phyloP scores from a whole-genome alignment of 2,797 vertebrate genomes.

The Tolypeutes matacus region DNA sequence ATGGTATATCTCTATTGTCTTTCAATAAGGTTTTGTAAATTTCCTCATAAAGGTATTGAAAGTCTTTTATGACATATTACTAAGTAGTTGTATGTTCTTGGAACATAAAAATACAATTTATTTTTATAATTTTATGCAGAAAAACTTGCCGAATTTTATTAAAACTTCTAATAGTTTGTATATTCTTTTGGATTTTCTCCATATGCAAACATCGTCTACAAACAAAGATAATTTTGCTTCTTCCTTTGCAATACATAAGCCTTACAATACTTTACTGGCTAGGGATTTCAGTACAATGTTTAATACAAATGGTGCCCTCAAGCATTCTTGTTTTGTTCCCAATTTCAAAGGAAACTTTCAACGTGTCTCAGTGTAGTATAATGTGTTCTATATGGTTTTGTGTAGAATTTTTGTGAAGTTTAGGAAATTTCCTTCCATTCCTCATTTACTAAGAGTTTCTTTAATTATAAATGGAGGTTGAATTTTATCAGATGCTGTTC shows the following conservation, averaged over 20 bases:
- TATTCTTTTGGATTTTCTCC: conserved; percentile 15
- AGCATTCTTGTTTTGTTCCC: not conserved
- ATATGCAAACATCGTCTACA: not conserved
- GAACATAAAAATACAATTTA: not conserved
- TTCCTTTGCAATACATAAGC: not conserved
- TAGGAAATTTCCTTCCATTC: not conserved
- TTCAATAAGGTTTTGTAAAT: not conserved
- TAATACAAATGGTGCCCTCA: not conserved
- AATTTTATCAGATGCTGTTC: not conserved
- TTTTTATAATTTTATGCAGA: not conserved
- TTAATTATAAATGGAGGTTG: not conserved
- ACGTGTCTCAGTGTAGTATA: not conserved
- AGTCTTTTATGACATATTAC: not conserved
- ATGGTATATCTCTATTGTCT: not conserved
- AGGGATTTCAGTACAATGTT: not conserved
- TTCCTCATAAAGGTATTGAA: not conserved
- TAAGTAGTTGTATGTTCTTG: not conserved
- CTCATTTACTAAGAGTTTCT: not conserved
- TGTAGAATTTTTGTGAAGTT: not conserved
- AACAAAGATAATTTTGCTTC: conserved; percentile 38
- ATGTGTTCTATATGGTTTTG: not conserved
- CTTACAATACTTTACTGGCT: not conserved
- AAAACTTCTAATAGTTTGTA: not conserved
- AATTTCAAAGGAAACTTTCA: conserved; percentile 50
- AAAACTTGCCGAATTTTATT: conserved; percentile 24